Evolutionary conservation across 2,888 invertebrate genomes (phyloP).

Genomic region (Metopia argyrocephala): DNA sequence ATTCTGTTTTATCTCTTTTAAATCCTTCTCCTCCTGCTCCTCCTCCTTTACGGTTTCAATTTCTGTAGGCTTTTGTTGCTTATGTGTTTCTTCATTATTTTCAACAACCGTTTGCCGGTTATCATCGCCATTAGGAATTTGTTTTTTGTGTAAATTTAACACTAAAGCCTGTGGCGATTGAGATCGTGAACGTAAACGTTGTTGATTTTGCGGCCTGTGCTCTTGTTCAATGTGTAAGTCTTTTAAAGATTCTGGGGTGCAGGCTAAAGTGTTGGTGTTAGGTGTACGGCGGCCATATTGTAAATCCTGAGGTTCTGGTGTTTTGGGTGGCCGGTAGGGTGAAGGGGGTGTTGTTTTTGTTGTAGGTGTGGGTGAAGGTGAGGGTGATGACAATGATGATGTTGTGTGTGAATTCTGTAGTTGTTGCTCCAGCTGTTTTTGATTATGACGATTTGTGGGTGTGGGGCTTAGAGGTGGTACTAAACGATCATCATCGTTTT

Average conservation of each 20-base stretch:
- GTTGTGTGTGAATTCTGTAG: constrained; percentile 13
- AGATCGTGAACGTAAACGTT: constrained; percentile 55
- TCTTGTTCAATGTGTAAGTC: constrained; percentile 44
- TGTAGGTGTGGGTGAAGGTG: constrained; percentile 42
- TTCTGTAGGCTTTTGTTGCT: background rate
- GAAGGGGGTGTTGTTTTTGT: constrained; percentile 54
- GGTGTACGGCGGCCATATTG: background rate
- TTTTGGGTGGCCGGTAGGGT: constrained; percentile 57
- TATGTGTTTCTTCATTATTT: too few relatives aligned
- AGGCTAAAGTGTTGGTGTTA: background rate
- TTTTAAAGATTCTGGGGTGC: constrained; percentile 55
- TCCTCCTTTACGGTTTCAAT: background rate
- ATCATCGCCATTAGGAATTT: background rate
- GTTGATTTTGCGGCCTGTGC: background rate
- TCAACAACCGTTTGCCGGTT: background rate
- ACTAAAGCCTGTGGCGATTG: constrained; percentile 47
- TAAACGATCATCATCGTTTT: constrained; percentile 81
- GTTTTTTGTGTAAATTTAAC: constrained; percentile 46
- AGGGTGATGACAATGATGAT: constrained; percentile 33
- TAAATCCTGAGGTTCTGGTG: constrained; percentile 70
- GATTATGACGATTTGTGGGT: constrained; percentile 72
- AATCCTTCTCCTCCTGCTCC: too few relatives aligned
- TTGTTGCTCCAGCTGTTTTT: constrained; percentile 24
- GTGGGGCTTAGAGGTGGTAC: constrained; percentile 82
- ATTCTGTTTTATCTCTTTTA: too few relatives aligned